A percentile compares a stretch with the other conserved stretches of the same genome.
phyloP scores from a whole-genome alignment of 2,888 invertebrate genomes.

The Drosophila emarginata region DNA sequence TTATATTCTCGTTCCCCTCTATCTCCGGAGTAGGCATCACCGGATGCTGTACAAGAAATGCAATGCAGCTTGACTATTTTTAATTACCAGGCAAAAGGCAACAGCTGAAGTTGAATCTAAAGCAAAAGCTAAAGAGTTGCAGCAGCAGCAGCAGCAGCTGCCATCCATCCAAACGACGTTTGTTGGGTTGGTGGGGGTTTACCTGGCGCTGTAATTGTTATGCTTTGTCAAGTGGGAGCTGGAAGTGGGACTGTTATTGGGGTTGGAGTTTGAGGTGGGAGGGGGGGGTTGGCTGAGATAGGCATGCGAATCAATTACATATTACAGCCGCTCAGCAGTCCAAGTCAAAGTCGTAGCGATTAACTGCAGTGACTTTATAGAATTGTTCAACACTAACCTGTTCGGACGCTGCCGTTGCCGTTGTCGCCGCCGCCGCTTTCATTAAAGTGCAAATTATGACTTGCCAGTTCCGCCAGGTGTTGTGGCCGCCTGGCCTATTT shows the following conservation, averaged over 20 bases:
- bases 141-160: constrained; percentile 24
- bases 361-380: constrained; percentile 74
- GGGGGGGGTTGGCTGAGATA: constrained; percentile 8
- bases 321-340: constrained; percentile 43
- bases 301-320: constrained; percentile 74
- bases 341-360: constrained; percentile 64
- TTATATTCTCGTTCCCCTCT: background rate
- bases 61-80: constrained; percentile 76
- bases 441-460: constrained; percentile 81
- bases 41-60: constrained; percentile 69
- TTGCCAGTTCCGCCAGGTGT: constrained; percentile 81
- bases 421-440: constrained; percentile 67
- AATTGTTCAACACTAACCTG: constrained; percentile 57
- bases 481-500: constrained; percentile 69
- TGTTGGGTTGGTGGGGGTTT: constrained; percentile 30
- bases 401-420: constrained; percentile 32
- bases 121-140: background rate
- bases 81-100: constrained; percentile 64
- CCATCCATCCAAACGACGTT: constrained; percentile 26
- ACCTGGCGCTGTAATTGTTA: constrained; percentile 66
- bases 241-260: constrained; percentile 25
- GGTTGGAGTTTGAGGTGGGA: background rate
- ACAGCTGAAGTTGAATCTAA: constrained; percentile 27
- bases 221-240: constrained; percentile 60
- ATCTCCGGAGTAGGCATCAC: constrained; percentile 33